These are phyloP conservation scores for Alcedo quadribrachys DNA, from an alignment of 2,797 vertebrate species.

Conservation along the genomic window DNA sequence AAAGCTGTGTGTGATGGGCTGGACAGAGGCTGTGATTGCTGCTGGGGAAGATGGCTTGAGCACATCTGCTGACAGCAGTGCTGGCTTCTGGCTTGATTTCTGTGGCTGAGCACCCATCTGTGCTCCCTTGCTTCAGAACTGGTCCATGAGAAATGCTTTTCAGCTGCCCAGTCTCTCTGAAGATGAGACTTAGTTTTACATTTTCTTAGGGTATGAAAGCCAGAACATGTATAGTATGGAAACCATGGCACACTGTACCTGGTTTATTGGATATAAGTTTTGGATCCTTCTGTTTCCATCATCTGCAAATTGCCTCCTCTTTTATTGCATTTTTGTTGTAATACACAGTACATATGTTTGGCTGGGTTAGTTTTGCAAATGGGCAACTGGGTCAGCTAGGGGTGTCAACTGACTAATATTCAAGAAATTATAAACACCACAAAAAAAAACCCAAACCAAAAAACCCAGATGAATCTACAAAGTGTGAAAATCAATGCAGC, in stretches of 20 bases:
- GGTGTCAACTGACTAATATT: not conserved
- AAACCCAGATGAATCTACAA: not conserved
- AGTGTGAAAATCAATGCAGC: fast-evolving
- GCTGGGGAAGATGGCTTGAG: not conserved
- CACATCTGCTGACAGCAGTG: not conserved
- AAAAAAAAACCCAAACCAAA: not conserved
- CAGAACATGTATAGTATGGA: not conserved
- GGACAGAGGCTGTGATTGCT: not conserved
- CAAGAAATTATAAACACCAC: not conserved
- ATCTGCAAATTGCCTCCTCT: not conserved
- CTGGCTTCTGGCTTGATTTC: not conserved
- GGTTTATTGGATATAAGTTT: not conserved
- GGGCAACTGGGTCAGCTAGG: not conserved
- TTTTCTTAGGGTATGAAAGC: not conserved
- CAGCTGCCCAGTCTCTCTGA: not conserved
- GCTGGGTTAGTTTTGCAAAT: not conserved
- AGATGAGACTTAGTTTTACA: not conserved
- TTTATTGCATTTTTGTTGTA: not conserved
- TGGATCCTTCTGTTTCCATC: not conserved
- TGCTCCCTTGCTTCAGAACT: not conserved
- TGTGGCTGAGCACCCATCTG: not conserved
- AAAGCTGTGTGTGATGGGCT: not conserved
- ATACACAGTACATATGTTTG: not conserved
- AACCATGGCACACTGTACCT: not conserved
- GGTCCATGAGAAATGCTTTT: not conserved